Evolutionary conservation across 2,888 invertebrate species (phyloP).

Genomic region (Troides helena): DNA sequence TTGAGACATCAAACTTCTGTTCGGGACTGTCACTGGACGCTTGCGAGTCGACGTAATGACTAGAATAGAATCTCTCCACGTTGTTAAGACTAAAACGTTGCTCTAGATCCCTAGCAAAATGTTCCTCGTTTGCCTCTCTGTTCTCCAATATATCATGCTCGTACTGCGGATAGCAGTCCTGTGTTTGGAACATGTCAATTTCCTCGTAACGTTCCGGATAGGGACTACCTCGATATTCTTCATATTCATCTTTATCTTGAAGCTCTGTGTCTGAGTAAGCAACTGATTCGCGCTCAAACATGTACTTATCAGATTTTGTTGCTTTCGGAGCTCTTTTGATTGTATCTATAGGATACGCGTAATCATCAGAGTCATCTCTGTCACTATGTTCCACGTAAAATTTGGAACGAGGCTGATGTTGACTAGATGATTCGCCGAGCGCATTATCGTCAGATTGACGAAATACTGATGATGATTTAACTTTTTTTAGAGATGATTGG

Average conservation of each 20-base stretch:
- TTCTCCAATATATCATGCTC: slow-evolving; percentile 53
- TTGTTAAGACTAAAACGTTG: slow-evolving; percentile 75
- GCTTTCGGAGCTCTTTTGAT: slow-evolving; percentile 75
- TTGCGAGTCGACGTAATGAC: slow-evolving; percentile 81
- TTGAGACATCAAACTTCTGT: slow-evolving; percentile 86
- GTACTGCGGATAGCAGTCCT: slow-evolving; percentile 74
- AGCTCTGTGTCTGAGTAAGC: slow-evolving; percentile 72
- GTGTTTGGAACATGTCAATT: slow-evolving; percentile 70
- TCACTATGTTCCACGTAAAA: slow-evolving; percentile 71
- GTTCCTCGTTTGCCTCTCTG: slow-evolving; percentile 49
- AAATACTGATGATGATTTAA: slow-evolving; percentile 58
- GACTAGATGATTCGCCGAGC: slow-evolving; percentile 61
- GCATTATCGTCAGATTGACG: slow-evolving; percentile 64
- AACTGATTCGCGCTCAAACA: slow-evolving; percentile 71
- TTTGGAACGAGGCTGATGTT: slow-evolving; percentile 54
- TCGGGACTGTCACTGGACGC: slow-evolving; percentile 85
- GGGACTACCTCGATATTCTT: slow-evolving; percentile 69
- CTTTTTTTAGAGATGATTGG: slow-evolving; percentile 71
- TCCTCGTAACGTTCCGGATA: slow-evolving; percentile 74
- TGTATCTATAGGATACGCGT: slow-evolving; percentile 75
- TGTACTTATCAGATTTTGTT: slow-evolving; percentile 64
- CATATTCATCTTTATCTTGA: slow-evolving; percentile 70
- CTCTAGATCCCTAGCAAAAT: slow-evolving; percentile 66
- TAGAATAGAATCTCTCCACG: slow-evolving; percentile 72
- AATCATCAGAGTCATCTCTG: slow-evolving; percentile 74